Percentiles rank a stretch among this genome's conserved stretches.
These are phyloP conservation scores for Pachydiplax longipennis DNA, from an alignment of 2,888 invertebrate species.

Conservation along the genomic window DNA sequence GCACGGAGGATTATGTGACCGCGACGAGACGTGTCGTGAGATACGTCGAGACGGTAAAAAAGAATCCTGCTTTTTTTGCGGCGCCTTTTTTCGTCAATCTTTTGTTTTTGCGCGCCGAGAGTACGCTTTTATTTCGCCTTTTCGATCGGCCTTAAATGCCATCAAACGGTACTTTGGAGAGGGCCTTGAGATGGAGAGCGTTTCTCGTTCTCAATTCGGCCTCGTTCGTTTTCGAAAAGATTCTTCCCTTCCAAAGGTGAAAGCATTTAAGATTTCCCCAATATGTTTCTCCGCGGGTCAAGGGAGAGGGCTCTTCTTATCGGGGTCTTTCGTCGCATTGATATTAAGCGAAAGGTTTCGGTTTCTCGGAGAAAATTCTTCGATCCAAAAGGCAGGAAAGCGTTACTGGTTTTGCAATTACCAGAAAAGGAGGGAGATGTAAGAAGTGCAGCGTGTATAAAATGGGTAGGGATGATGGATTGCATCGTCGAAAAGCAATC, in stretches of 20 bases:
- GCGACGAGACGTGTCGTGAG: conserved; percentile 20
- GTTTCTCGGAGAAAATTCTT: too few relatives aligned
- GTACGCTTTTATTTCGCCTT: neutral
- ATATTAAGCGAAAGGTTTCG: neutral
- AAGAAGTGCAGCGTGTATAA: too few relatives aligned
- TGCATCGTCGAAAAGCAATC: too few relatives aligned
- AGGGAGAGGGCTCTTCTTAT: neutral
- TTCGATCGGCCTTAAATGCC: neutral
- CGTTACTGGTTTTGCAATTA: too few relatives aligned
- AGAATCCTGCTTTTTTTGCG: neutral
- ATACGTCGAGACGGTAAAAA: neutral
- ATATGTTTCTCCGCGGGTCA: neutral
- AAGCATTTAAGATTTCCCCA: neutral
- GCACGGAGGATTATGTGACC: neutral
- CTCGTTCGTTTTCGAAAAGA: neutral
- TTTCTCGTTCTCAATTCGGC: neutral
- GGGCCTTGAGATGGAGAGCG: neutral
- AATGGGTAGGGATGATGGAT: too few relatives aligned
- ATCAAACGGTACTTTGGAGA: neutral
- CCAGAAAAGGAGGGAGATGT: too few relatives aligned
- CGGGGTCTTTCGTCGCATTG: neutral
- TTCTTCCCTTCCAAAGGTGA: neutral
- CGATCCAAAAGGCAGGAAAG: too few relatives aligned
- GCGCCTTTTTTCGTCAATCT: neutral
- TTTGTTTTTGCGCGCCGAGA: neutral